Conservation (phyloP, 2,113 vertebrate genomes). For the Eira barbara region DNA sequence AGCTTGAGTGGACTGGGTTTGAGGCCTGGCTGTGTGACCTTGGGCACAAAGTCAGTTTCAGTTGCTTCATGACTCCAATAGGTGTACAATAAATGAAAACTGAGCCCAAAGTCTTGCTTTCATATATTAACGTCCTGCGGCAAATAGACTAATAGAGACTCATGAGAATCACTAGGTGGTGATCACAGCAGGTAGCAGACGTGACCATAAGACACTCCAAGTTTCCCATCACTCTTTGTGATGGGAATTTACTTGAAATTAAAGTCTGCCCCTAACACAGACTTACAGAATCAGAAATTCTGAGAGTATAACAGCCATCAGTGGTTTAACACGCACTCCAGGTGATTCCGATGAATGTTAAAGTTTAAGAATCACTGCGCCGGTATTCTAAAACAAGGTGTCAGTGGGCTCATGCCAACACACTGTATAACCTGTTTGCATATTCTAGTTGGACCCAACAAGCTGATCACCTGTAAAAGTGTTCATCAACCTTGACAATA, state of each 20-base stretch:
- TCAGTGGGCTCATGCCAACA: background rate
- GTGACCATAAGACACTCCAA: background rate
- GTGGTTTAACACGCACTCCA: background rate
- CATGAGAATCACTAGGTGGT: background rate
- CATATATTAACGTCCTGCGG: background rate
- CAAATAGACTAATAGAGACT: background rate
- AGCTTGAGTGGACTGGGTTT: background rate
- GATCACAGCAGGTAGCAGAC: background rate
- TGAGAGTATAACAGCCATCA: background rate
- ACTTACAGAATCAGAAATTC: background rate
- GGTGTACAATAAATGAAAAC: background rate
- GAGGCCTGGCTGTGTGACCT: background rate
- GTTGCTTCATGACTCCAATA: background rate
- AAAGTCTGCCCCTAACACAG: background rate
- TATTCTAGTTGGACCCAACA: background rate
- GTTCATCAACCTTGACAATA: background rate
- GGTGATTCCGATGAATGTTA: background rate
- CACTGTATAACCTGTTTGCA: background rate
- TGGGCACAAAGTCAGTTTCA: background rate
- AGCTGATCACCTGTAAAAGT: background rate
- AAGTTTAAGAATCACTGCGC: background rate
- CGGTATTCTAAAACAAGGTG: background rate
- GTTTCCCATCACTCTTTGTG: background rate
- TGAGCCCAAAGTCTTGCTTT: background rate
- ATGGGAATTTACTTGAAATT: background rate